Conservation (phyloP, 2,888 invertebrate species). For the Epinotia brunnichana region DNA sequence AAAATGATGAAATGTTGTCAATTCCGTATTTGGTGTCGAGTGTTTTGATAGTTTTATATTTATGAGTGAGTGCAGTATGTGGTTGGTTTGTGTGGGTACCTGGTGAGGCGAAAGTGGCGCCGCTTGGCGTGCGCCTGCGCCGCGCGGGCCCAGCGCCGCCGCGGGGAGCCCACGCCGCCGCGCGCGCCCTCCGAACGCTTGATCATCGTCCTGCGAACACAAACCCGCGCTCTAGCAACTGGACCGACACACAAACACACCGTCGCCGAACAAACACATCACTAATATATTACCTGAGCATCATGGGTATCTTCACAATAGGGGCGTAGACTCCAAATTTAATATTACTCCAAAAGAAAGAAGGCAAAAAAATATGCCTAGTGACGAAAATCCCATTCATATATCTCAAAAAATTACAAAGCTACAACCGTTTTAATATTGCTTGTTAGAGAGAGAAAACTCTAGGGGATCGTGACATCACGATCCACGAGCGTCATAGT, state of each 20-base stretch:
- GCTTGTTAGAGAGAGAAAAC: too few species aligned
- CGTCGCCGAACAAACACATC: constrained; percentile 1
- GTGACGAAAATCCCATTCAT: too few species aligned
- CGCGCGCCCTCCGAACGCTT: constrained; percentile 94
- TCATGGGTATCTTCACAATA: background rate
- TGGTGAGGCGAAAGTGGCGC: constrained; percentile 94
- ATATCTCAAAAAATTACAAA: too few species aligned
- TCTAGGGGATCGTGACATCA: too few species aligned
- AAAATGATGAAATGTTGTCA: too few species aligned
- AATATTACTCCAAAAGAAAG: too few species aligned
- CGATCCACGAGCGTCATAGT: too few species aligned
- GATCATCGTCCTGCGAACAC: constrained; percentile 89
- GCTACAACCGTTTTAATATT: too few species aligned
- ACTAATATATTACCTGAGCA: background rate
- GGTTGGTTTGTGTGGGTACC: constrained; percentile 71
- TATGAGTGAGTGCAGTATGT: background rate
- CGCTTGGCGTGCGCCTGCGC: constrained; percentile 91
- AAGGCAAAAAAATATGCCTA: too few species aligned
- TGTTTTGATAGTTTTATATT: background rate
- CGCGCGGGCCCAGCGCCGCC: constrained; percentile 87
- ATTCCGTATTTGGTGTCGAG: background rate
- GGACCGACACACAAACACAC: constrained; percentile 4
- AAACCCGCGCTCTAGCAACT: constrained; percentile 29
- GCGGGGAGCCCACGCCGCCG: constrained; percentile 82
- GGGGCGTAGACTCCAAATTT: too few species aligned